These are phyloP conservation scores for Aythya baeri DNA, from an alignment of 2,113 vertebrate genomes.

Conservation along the genomic window DNA sequence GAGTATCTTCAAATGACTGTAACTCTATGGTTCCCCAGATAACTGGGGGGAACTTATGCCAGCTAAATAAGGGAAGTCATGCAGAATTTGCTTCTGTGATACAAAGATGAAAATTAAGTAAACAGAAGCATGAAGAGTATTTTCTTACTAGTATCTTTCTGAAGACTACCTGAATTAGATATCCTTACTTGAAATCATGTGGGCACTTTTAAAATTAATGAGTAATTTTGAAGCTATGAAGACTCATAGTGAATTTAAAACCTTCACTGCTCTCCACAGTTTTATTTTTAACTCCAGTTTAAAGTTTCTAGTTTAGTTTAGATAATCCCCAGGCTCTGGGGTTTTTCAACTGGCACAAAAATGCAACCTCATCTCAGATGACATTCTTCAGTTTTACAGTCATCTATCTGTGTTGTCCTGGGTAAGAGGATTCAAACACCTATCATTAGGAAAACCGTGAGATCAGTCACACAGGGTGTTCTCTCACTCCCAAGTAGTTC, in stretches of 20 bases:
- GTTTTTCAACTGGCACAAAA: neutral
- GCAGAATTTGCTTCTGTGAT: neutral
- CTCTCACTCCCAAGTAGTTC: neutral
- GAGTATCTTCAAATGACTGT: neutral
- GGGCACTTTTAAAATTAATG: neutral
- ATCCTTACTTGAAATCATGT: neutral
- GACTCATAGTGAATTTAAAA: neutral
- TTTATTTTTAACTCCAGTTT: neutral
- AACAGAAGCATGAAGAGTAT: neutral
- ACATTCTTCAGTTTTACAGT: neutral
- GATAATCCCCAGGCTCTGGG: neutral
- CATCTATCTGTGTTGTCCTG: neutral
- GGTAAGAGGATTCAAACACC: neutral
- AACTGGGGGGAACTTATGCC: neutral
- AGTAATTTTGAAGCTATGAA: neutral
- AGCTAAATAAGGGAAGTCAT: neutral
- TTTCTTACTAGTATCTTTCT: neutral
- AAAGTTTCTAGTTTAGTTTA: neutral
- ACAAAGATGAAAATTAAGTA: neutral
- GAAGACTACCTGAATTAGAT: neutral
- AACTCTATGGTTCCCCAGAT: neutral
- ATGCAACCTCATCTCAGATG: neutral
- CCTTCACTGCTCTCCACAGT: neutral
- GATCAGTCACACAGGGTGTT: neutral
- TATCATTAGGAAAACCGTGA: neutral